These are phyloP conservation scores for Apodemus speciosus DNA, from an alignment of 2,113 vertebrate species.

Conservation along the genomic window DNA sequence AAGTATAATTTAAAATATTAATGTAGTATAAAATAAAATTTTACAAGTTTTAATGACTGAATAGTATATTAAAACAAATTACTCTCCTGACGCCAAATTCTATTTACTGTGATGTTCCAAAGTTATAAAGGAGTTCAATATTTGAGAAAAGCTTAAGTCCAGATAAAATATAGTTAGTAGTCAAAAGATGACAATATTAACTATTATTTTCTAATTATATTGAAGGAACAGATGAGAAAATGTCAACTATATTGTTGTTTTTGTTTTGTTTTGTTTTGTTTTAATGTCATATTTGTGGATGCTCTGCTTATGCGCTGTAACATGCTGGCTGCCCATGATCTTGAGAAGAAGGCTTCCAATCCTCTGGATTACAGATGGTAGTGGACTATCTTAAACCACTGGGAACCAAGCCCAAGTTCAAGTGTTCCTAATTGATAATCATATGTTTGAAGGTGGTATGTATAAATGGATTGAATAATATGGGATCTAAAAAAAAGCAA, in stretches of 20 bases:
- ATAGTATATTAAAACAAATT: not conserved
- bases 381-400: not conserved
- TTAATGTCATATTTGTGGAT: too few species aligned
- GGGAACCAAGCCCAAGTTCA: not conserved
- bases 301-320: too few species aligned
- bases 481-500: not conserved
- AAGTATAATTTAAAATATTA: not conserved
- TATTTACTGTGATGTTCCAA: not conserved
- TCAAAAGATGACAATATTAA: not conserved
- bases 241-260: not conserved
- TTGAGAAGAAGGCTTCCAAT: too few species aligned
- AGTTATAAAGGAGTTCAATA: not conserved
- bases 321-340: not conserved
- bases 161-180: not conserved
- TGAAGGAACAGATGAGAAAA: not conserved
- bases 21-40: not conserved
- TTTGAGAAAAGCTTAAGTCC: not conserved
- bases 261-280: too few species aligned
- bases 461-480: not conserved
- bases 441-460: not conserved
- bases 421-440: not conserved
- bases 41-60: not conserved
- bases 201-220: not conserved
- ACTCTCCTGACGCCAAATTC: not conserved
- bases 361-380: not conserved